Evolutionary conservation across 1,140 invertebrate species (phyloP), one percentile per base, ranked within the genome.

Genomic region (Drosophila funebris): DNA sequence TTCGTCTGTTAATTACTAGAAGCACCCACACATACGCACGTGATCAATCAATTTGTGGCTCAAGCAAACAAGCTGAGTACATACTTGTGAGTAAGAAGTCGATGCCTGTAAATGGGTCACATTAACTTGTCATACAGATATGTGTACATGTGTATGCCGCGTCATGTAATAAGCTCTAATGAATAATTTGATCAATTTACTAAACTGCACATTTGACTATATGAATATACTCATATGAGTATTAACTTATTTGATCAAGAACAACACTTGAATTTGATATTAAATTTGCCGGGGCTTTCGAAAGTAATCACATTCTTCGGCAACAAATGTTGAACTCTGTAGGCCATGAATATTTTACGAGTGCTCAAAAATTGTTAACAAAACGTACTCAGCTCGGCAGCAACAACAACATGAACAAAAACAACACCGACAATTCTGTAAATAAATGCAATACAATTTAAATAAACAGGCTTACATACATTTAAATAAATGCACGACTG

Each of bases 381-480:
- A 76, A 63, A 61, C 43, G 43, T 44, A 44, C 2, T 22, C n/a
- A n/a, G 44, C 20, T 41, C 13, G 6, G n/a, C 43, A 44, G 11
- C 3, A 11, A 44, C 18, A 44, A 6, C 41, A 44, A 20, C 31
- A 48, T 11, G 39, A 64, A 11, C 66, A 48, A 33, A 22, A 39
- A 24, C 48, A 46, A 43, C 29, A 50, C 22, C 52, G 62, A 36
- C 74, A 68, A 53, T 52, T 54, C 61, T 77, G 78, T 66, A 87
- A 77, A 87, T 81, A 81, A 81, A 72, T 87, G 78, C 74, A 85
- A 85, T 85, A 87, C 66, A 37, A 82, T 87, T 87, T 87, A 71
- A 78, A 87, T 88, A 88, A 87, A 87, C 83, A 87, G 83, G 83
- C 83, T 87, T 87, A 87, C 84, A 71, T 64, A 76, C 75, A 70